These are phyloP conservation scores for Phrynocephalus guinanensis DNA, from an alignment of 2,797 vertebrate species.

Conservation along the genomic window DNA sequence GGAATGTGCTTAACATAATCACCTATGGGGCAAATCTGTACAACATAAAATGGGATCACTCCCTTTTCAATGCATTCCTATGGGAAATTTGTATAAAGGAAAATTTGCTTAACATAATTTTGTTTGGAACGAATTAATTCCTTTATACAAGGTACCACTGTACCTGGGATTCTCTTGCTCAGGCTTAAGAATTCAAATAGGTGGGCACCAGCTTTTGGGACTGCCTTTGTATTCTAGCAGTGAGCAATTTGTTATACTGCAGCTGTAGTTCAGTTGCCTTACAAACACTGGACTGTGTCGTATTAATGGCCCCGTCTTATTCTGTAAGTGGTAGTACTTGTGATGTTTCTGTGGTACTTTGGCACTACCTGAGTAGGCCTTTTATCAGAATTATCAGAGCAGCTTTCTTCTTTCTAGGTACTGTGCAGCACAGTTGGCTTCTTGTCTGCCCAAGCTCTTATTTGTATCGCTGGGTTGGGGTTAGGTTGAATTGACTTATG, in stretches of 20 bases:
- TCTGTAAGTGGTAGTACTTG: not conserved
- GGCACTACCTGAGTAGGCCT: not conserved
- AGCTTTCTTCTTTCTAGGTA: not conserved
- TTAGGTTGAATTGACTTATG: not conserved
- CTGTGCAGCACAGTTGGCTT: not conserved
- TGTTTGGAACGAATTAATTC: no score
- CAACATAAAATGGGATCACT: no score
- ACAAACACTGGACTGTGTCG: not conserved
- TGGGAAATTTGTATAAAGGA: no score
- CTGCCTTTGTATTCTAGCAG: not conserved
- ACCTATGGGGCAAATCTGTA: no score
- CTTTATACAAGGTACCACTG: no score
- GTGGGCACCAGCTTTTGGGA: no score
- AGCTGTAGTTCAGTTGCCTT: not conserved
- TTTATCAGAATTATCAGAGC: not conserved
- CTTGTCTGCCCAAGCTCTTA: not conserved
- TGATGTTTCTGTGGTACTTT: not conserved
- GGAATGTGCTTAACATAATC: no score
- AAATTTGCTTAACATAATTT: no score
- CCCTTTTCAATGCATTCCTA: no score
- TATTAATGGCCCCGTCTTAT: not conserved
- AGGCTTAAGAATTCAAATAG: not conserved
- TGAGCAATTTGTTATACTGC: conserved; percentile 2
- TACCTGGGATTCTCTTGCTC: not conserved
- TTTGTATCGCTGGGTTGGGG: not conserved